Percentiles rank a stretch among this genome's conserved stretches.
Evolutionary conservation across 1,140 invertebrate genomes (phyloP).

Genomic region (Aphaenogaster floridana): DNA sequence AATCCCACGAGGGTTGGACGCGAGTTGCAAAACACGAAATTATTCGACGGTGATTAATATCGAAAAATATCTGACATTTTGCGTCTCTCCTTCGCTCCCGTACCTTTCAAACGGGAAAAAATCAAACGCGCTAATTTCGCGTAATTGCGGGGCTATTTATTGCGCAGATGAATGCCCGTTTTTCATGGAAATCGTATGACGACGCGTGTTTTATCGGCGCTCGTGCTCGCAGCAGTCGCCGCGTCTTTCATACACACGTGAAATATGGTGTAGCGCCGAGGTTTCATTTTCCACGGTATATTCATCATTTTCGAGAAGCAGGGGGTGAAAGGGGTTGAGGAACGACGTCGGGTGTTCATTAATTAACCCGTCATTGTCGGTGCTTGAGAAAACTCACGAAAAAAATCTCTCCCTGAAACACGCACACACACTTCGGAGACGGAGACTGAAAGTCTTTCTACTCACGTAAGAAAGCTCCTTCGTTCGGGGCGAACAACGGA

Average conservation of each 20-base stretch:
- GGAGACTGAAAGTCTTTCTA: conserved; percentile 30
- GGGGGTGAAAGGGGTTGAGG: background rate
- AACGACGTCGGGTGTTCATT: conserved; percentile 33
- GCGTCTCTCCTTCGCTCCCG: background rate
- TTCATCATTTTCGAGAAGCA: conserved; percentile 47
- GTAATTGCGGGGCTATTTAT: conserved; percentile 38
- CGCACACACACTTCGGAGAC: background rate
- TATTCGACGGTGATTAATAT: conserved; percentile 43
- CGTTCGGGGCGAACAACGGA: conserved; percentile 47
- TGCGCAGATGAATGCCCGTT: background rate
- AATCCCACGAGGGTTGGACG: background rate
- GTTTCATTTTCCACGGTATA: conserved; percentile 42
- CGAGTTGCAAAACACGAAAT: conserved; percentile 23
- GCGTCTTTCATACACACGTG: conserved; percentile 38
- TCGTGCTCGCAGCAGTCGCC: background rate
- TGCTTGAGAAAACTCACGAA: conserved; percentile 47
- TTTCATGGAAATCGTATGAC: conserved; percentile 26
- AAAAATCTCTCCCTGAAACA: background rate
- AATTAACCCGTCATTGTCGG: conserved; percentile 55
- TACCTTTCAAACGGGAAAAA: conserved; percentile 16
- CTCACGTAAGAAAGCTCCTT: conserved; percentile 51
- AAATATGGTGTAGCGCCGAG: conserved; percentile 39
- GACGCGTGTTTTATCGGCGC: conserved; percentile 5
- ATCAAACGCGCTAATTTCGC: conserved; percentile 50
- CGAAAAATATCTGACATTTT: conserved; percentile 28